These are phyloP conservation scores for Carassius auratus DNA, from an alignment of 2,113 vertebrate species.

Conservation along the genomic window DNA sequence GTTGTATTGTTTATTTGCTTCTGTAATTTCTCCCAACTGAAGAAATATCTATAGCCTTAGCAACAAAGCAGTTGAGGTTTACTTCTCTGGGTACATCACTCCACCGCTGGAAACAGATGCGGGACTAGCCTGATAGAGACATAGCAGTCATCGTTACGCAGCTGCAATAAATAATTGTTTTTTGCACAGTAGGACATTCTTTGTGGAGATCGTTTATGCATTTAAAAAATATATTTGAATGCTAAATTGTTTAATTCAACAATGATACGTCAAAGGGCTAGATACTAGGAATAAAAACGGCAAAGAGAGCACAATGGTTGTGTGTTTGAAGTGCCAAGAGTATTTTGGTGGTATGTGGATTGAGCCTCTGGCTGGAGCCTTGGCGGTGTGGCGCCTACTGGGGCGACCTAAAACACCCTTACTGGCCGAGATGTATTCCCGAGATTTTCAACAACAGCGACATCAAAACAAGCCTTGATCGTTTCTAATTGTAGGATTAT, in stretches of 20 bases:
- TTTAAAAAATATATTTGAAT: slow-evolving; percentile 2
- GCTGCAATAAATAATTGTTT: not conserved
- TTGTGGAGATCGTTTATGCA: not conserved
- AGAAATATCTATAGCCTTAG: slow-evolving; percentile 68
- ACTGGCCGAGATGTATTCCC: slow-evolving; percentile 74
- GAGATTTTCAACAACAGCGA: slow-evolving; percentile 73
- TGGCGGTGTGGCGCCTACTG: slow-evolving; percentile 74
- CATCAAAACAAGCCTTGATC: slow-evolving; percentile 77
- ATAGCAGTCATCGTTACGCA: not conserved
- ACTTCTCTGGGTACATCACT: slow-evolving; percentile 58
- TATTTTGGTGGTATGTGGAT: slow-evolving; percentile 55
- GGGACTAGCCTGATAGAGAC: not conserved
- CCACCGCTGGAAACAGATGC: slow-evolving; percentile 13
- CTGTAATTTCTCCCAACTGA: slow-evolving; percentile 71
- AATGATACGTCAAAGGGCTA: slow-evolving; percentile 4
- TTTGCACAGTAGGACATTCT: not conserved
- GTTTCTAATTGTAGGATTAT: slow-evolving; percentile 83
- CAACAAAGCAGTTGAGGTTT: slow-evolving; percentile 60
- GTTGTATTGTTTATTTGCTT: slow-evolving; percentile 74
- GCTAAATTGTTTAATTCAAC: not conserved
- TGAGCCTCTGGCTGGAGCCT: slow-evolving; percentile 64
- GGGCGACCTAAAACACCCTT: slow-evolving; percentile 70
- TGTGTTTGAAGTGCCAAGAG: slow-evolving; percentile 52
- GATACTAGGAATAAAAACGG: not conserved
- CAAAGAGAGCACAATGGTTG: slow-evolving; percentile 31